phyloP scores from a whole-genome alignment of 35 echinoderm and acorn worm species.

The Antedon bifida region DNA sequence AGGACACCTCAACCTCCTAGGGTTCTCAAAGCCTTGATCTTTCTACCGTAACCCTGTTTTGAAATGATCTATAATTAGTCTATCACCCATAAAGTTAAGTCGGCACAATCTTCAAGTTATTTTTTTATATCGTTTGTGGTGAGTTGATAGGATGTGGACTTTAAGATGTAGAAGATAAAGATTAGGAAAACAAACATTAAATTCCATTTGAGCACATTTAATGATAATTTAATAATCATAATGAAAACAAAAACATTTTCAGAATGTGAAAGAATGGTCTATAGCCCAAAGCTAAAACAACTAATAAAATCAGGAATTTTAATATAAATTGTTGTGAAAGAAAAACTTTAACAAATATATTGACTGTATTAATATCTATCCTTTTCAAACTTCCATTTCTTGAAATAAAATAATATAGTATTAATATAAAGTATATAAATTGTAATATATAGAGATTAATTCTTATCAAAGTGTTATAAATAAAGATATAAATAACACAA shows the following conservation, averaged over 20 bases:
- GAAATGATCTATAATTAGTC: background rate
- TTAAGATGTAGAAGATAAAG: background rate
- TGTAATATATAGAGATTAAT: no score
- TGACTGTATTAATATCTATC: no score
- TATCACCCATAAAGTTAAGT: background rate
- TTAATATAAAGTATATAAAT: no score
- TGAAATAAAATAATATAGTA: no score
- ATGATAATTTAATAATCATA: background rate
- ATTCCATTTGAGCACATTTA: background rate
- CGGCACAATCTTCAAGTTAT: background rate
- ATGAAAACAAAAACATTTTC: background rate
- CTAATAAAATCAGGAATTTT: no score
- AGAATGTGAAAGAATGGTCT: no score
- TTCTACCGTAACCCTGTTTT: background rate
- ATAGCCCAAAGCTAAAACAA: no score
- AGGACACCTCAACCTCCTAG: background rate
- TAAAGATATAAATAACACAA: no score
- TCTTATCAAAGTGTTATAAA: no score
- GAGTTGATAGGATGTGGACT: background rate
- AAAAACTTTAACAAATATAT: no score
- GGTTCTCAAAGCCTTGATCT: background rate
- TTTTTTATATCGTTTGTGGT: background rate
- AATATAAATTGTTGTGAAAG: no score
- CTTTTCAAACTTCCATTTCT: no score
- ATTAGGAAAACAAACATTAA: background rate